Percentiles rank a stretch among this genome's conserved stretches.
phyloP scores from a whole-genome alignment of 2,888 invertebrate genomes.

The Epinotia bilunana region DNA sequence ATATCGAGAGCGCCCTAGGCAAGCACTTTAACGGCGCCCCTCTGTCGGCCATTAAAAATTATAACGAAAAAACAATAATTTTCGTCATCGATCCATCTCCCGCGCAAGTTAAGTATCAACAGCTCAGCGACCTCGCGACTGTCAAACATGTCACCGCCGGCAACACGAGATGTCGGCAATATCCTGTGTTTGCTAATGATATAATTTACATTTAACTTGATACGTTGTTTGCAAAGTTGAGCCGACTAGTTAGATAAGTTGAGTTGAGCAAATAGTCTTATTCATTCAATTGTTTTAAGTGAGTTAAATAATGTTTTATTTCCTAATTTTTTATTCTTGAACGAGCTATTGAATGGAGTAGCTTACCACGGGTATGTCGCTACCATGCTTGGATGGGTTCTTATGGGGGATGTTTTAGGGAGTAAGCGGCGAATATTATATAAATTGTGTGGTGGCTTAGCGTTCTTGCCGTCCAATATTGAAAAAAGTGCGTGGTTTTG shows the following conservation, averaged over 20 bases:
- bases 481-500: too few relatives aligned
- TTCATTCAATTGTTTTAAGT: background rate
- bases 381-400: background rate
- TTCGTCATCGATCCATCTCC: constrained; percentile 18
- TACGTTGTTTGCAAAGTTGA: constrained; percentile 16
- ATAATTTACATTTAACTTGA: constrained; percentile 31
- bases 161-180: constrained; percentile 23
- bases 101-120: constrained; percentile 21
- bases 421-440: background rate
- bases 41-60: too few relatives aligned
- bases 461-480: background rate
- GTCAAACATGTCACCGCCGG: constrained; percentile 17
- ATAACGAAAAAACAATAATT: background rate
- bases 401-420: background rate
- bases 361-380: background rate
- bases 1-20: too few relatives aligned
- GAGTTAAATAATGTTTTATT: background rate
- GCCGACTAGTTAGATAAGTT: background rate
- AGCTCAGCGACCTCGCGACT: constrained; percentile 23
- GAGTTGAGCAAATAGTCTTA: background rate
- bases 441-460: background rate
- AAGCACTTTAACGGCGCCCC: too few relatives aligned
- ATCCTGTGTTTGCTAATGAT: constrained; percentile 27
- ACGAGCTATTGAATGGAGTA: background rate
- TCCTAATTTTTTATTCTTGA: background rate